These are phyloP conservation scores for Zaprionus bogoriensis DNA, from an alignment of 2,888 invertebrate genomes.

Conservation along the genomic window DNA sequence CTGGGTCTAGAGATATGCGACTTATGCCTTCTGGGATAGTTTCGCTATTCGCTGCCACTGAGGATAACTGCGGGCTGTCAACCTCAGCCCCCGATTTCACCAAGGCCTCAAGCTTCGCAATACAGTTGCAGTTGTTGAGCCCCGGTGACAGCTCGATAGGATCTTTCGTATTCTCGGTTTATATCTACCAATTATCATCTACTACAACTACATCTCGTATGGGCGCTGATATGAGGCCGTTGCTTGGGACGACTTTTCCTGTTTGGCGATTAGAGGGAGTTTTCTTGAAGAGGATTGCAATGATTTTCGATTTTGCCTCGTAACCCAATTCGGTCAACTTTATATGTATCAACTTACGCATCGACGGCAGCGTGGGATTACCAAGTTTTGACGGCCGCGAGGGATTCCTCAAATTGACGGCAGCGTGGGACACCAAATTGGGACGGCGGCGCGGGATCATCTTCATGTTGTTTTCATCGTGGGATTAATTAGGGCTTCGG, in stretches of 20 bases:
- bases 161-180: conserved; percentile 19
- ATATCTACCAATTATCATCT: conserved; percentile 4
- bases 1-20: neutral
- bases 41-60: conserved; percentile 16
- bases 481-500: conserved; percentile 67
- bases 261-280: neutral
- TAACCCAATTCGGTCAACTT: neutral
- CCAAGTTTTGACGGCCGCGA: conserved; percentile 42
- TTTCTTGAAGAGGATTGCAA: conserved; percentile 1
- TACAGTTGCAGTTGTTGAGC: conserved; percentile 32
- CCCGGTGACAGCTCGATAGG: conserved; percentile 37
- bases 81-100: neutral
- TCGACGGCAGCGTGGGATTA: conserved; percentile 31
- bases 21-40: conserved; percentile 28
- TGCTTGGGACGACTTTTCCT: neutral
- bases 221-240: neutral
- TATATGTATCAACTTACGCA: neutral
- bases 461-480: conserved; percentile 37
- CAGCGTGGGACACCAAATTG: conserved; percentile 64
- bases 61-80: conserved; percentile 24
- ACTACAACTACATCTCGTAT: neutral
- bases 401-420: conserved; percentile 46
- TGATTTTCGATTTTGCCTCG: conserved; percentile 11
- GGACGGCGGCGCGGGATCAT: conserved; percentile 41
- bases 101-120: conserved; percentile 23